Evolutionary conservation across 2,888 invertebrate species (phyloP), one percentile per base, ranked within the genome.

Genomic region (Trypoxylon attenuatum): DNA sequence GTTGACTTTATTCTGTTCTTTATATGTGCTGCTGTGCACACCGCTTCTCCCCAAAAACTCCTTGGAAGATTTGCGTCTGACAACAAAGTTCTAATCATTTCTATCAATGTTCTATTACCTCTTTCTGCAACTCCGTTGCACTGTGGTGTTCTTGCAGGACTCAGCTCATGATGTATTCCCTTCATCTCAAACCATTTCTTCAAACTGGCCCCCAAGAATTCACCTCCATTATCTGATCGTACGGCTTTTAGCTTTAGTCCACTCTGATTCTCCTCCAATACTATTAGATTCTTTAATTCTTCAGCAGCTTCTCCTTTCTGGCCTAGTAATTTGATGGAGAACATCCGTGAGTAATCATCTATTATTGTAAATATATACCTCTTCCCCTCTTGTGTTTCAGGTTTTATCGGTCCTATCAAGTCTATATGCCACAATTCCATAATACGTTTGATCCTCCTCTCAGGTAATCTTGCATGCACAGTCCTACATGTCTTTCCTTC

Each of bases 51-150:
- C 74, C 76, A 77, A 25, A n/a, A 5, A 71, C n/a, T n/a, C n/a
- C n/a, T n/a, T n/a, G n/a, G n/a, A n/a, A n/a, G 45, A 10, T 50
- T 29, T 5, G 73, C 67, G 16, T 77, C 72, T 5, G 70, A 38
- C 8, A 78, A 23, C 65, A 77, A 71, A 13, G 66, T 69, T 54
- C 75, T 54, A 2, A 68, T 45, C 23, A 60, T 69, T 23, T 78
- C 74, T 2, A 74, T 18, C 0, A 77, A 45, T 8, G 59, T 61
- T 46, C 74, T 47, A 39, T 78, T 78, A 21, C 74, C 73, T n/a
- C 73, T 46, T 50, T 76, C 72, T 4, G 76, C 71, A 1, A 70
- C 53, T 5, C 76, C 73, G 33, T 78, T 79, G 23, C 76, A 74
- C 13, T 75, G 45, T 0, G 71, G 73, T 0, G 68, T 63, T 52